phyloP scores from a whole-genome alignment of 2,113 vertebrate species.

The Corythoichthys haematopterus region DNA sequence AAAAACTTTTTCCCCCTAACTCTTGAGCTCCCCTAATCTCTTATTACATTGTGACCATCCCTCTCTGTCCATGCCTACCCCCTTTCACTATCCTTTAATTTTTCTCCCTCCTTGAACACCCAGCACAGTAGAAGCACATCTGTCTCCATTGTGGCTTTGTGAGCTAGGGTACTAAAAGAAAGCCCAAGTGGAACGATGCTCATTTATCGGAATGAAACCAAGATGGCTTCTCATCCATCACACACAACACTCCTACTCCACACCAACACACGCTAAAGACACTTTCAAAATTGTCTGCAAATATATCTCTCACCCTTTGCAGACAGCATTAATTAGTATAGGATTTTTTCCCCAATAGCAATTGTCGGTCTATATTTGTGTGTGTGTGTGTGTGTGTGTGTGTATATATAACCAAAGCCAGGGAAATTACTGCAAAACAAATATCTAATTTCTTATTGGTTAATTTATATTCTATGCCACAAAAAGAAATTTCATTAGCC shows the following conservation, averaged over 20 bases:
- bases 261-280: conserved; percentile 31
- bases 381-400: too few species aligned
- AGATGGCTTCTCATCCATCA: conserved; percentile 67
- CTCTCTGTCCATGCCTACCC: conserved; percentile 1
- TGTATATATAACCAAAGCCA: background rate
- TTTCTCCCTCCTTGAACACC: conserved; percentile 32
- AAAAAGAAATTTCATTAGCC: conserved; percentile 43
- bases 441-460: conserved; percentile 9
- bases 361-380: background rate
- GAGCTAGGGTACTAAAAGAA: conserved; percentile 52
- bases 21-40: conserved; percentile 2
- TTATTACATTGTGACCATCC: conserved; percentile 7
- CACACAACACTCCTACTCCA: conserved; percentile 39
- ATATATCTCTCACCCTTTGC: background rate
- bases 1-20: background rate
- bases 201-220: conserved; percentile 72
- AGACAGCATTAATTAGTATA: background rate
- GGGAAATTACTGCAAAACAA: conserved; percentile 1
- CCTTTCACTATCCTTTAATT: conserved; percentile 35
- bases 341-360: background rate
- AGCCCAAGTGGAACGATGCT: conserved; percentile 66
- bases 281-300: background rate
- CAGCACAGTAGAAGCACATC: conserved; percentile 52
- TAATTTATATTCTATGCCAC: conserved; percentile 13
- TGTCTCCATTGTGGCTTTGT: conserved; percentile 53